Evolutionary conservation across 2,113 vertebrate species (phyloP).

Genomic region (Varanus komodoensis): DNA sequence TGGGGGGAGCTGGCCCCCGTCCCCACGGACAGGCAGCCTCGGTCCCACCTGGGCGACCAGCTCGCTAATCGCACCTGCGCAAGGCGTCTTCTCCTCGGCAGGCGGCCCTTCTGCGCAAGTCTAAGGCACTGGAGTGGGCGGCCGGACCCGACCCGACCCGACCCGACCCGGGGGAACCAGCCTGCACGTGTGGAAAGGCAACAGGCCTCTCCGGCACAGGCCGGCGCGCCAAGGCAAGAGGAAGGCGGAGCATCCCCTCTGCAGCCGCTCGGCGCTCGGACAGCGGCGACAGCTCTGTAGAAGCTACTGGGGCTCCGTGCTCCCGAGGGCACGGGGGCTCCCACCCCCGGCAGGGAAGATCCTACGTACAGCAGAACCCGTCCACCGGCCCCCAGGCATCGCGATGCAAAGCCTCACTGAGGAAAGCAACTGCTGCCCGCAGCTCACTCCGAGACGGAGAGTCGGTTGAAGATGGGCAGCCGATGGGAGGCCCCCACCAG

Average conservation of each 20-base stretch:
- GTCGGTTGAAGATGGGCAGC: slow-evolving; percentile 88
- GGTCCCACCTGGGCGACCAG: no score
- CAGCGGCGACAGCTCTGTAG: neutral
- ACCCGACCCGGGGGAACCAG: no score
- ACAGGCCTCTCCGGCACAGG: neutral
- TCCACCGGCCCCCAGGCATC: no score
- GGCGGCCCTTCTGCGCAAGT: no score
- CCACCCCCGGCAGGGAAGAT: neutral
- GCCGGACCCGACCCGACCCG: no score
- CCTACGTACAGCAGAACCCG: neutral
- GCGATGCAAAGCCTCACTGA: neutral
- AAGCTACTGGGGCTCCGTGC: neutral
- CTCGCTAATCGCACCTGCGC: neutral
- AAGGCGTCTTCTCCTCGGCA: no score
- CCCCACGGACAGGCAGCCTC: neutral
- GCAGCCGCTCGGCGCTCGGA: no score
- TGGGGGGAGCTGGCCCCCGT: neutral
- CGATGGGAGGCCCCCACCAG: slow-evolving; percentile 67
- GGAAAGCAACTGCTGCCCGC: neutral
- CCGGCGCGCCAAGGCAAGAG: neutral
- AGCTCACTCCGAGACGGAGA: slow-evolving; percentile 86
- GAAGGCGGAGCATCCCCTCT: no score
- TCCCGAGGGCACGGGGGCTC: neutral
- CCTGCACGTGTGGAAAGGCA: neutral
- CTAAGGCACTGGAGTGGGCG: neutral